Conservation (phyloP, 2,888 invertebrate genomes). For the Thumatha senex region DNA sequence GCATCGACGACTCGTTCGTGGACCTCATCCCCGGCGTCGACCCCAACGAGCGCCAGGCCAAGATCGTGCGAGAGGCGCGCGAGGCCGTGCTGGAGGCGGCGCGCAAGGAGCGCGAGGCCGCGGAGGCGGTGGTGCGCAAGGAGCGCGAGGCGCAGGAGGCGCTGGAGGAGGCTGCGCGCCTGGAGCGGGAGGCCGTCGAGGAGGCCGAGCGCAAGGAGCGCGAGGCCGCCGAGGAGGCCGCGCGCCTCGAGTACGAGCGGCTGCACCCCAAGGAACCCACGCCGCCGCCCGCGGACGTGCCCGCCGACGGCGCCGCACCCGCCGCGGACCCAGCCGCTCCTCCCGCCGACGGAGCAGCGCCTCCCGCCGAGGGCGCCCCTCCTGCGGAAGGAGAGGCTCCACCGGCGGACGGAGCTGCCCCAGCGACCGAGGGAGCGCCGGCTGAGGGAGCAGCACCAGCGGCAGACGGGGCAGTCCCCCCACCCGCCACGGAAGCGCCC, state of each 20-base stretch:
- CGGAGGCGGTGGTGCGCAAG: constrained; percentile 45
- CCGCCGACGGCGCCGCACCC: constrained; percentile 47
- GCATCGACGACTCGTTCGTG: constrained; percentile 96
- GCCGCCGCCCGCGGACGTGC: constrained; percentile 41
- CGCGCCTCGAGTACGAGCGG: constrained; percentile 44
- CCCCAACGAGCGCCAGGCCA: constrained; percentile 62
- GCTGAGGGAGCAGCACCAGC: constrained; percentile 47
- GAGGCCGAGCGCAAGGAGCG: constrained; percentile 46
- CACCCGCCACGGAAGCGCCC: constrained; percentile 31
- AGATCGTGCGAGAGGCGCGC: constrained; percentile 32
- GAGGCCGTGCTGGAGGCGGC: constrained; percentile 37
- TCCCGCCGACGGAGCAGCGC: constrained; percentile 37
- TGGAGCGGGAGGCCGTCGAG: constrained; percentile 47
- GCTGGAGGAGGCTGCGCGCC: constrained; percentile 47
- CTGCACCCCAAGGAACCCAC: constrained; percentile 38
- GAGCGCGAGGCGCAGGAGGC: constrained; percentile 44
- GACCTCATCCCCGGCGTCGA: constrained; percentile 87
- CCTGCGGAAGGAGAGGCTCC: constrained; percentile 43
- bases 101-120: constrained; percentile 54
- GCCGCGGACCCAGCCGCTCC: constrained; percentile 46
- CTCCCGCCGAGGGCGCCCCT: constrained; percentile 38
- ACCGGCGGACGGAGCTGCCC: constrained; percentile 33
- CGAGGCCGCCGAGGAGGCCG: constrained; percentile 45
- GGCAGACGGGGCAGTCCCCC: constrained; percentile 47
- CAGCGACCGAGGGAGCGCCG: constrained; percentile 35